Base-by-base conservation (phyloP, 2,113 vertebrate genomes). In the Dromiciops gliroides region DNA sequence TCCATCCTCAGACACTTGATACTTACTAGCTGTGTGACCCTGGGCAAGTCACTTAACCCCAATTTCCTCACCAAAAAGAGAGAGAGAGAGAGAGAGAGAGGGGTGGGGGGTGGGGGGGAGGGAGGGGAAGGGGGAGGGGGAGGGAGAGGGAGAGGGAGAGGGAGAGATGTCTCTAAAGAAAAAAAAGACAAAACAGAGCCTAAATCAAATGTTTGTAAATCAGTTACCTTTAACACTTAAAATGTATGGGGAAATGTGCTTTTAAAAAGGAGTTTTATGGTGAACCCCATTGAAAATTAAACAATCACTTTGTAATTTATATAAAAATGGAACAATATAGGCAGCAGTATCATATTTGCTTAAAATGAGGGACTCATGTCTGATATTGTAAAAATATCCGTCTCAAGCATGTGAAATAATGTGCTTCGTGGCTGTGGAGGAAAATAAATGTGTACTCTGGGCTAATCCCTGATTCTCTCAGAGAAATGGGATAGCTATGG, bases 351-450 rank as follows among this genome's bases (percentile, higher is more conserved):
- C 60, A 75, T 14, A 75, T 75, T 75, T 75, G 1, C 16, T 83
- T 83, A 44, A 37, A 67, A 16, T 75, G 67, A n/a, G 37, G 67
- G 37, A 75, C 22, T 44, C 67, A 16, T 83, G 67, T 44, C 16
- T 83, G 60, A 75, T 14, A 75, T 44, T 83, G 67, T 44, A 6
- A 83, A 83, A 83, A 83, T 83, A 16, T 67, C 2, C 67, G 19
- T 75, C 8, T 44, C 5, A 83, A 44, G 1, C 16, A 22, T 22
- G 1, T 23, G n/a, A 44, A 83, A 83, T 83, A 53, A 10, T 25
- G 48, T 22, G 0, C 1, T 26, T 1, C 8, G 0, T 4, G 28
- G 8, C 11, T 44, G 48, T 49, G 3, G 5, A 91, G 7, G 31
- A 24, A 44, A 31, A 47, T 50, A 23, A 22, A 4, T 50, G 51